phyloP scores from a whole-genome alignment of 2,113 vertebrate genomes.

The Dissostichus mawsoni region DNA sequence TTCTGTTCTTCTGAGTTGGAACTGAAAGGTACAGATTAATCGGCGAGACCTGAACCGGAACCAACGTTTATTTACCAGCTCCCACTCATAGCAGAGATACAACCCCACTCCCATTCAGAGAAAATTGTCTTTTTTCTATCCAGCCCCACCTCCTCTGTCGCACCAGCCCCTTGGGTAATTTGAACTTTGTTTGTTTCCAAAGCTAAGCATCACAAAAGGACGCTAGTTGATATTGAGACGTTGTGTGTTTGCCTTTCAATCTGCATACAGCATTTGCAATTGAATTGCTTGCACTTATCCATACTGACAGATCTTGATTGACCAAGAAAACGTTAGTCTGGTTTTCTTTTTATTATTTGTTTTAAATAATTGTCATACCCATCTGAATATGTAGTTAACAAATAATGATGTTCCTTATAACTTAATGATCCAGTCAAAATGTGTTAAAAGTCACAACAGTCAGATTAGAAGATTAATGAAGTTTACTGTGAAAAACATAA shows the following conservation, averaged over 20 bases:
- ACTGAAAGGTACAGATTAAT: constrained; percentile 73
- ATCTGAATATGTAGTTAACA: neutral
- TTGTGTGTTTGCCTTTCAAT: constrained; percentile 35
- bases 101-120: constrained; percentile 41
- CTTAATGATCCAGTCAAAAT: neutral
- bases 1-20: constrained; percentile 75
- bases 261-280: constrained; percentile 48
- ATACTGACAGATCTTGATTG: constrained; percentile 23
- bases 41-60: constrained; percentile 67
- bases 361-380: neutral
- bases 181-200: constrained; percentile 52
- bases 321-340: constrained; percentile 9
- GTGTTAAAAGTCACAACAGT: neutral
- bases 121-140: neutral
- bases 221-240: constrained; percentile 37
- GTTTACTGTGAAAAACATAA: neutral
- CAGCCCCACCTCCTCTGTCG: constrained; percentile 10
- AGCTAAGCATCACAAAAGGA: constrained; percentile 19
- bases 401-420: neutral
- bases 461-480: neutral
- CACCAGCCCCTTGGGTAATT: constrained; percentile 22
- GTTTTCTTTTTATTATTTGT: neutral
- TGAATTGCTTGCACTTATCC: constrained; percentile 44
- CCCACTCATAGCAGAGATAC: constrained; percentile 38
- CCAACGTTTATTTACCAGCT: constrained; percentile 69